phyloP scores from a whole-genome alignment of 2,888 invertebrate species.

The Atherix ibis region DNA sequence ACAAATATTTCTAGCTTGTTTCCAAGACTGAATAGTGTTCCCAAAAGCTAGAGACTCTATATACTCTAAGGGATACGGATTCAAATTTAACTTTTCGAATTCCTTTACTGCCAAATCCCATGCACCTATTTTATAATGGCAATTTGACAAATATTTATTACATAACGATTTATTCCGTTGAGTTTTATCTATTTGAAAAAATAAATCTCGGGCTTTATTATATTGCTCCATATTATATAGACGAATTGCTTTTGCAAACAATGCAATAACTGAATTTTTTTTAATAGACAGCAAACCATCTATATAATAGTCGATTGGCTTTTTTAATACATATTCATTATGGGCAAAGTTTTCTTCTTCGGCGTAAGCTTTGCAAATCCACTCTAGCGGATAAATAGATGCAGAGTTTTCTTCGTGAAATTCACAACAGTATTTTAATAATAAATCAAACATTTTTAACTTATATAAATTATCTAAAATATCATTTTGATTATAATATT shows the following conservation, averaged over 20 bases:
- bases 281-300: conserved; percentile 39
- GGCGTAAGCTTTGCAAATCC: conserved; percentile 44
- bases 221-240: conserved; percentile 37
- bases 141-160: conserved; percentile 34
- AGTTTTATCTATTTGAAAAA: conserved; percentile 29
- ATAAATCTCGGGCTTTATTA: conserved; percentile 38
- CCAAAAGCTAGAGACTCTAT: too few relatives aligned
- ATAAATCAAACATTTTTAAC: conserved; percentile 26
- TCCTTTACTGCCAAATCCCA: conserved; percentile 32
- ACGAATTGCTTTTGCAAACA: conserved; percentile 44
- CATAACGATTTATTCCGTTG: conserved; percentile 34
- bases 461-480: too few relatives aligned
- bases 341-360: conserved; percentile 24
- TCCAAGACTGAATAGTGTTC: too few relatives aligned
- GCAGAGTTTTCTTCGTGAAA: conserved; percentile 36
- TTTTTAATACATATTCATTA: conserved; percentile 18
- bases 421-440: conserved; percentile 33
- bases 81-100: too few relatives aligned
- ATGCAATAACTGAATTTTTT: conserved; percentile 42
- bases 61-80: too few relatives aligned
- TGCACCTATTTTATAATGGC: conserved; percentile 36
- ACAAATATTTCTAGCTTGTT: too few relatives aligned
- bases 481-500: too few relatives aligned
- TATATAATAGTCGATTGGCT: conserved; percentile 35
- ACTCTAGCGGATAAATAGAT: conserved; percentile 39